These are phyloP conservation scores for Hylaeus anthracinus DNA, from an alignment of 1,140 invertebrate species.

Conservation along the genomic window DNA sequence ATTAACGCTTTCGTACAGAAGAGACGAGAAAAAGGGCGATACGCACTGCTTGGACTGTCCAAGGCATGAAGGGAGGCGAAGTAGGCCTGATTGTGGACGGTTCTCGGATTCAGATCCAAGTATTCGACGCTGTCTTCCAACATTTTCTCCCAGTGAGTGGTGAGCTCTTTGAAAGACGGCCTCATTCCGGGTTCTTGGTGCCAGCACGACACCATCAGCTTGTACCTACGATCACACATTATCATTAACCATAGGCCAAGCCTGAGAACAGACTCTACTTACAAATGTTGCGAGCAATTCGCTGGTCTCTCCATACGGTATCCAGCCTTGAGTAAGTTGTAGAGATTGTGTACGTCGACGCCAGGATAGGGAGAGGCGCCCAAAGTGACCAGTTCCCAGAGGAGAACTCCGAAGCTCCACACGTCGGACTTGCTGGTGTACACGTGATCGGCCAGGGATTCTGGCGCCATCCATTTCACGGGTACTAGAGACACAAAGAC, in stretches of 20 bases:
- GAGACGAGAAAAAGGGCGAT: neutral
- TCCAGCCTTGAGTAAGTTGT: slow-evolving; percentile 87
- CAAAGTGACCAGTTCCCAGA: slow-evolving; percentile 95
- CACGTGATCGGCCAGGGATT: slow-evolving; percentile 92
- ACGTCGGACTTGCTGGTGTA: slow-evolving; percentile 95
- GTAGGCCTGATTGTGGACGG: slow-evolving; percentile 84
- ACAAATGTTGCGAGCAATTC: slow-evolving; percentile 91
- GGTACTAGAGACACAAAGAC: slow-evolving; percentile 82
- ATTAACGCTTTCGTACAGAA: neutral
- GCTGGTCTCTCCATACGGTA: slow-evolving; percentile 92
- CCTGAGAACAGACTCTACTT: slow-evolving; percentile 68
- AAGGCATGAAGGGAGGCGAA: slow-evolving; percentile 75
- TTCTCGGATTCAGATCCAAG: slow-evolving; percentile 84
- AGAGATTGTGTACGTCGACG: slow-evolving; percentile 89
- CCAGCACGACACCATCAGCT: slow-evolving; percentile 92
- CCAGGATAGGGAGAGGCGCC: slow-evolving; percentile 91
- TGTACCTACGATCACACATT: slow-evolving; percentile 82
- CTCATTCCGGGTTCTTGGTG: slow-evolving; percentile 86
- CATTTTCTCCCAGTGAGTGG: slow-evolving; percentile 84
- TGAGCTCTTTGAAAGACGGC: slow-evolving; percentile 88
- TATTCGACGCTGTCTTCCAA: slow-evolving; percentile 88
- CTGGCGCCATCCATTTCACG: slow-evolving; percentile 94
- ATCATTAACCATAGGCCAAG: too few relatives aligned
- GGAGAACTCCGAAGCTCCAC: slow-evolving; percentile 94
- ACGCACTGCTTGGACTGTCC: slow-evolving; percentile 71